phyloP scores from a whole-genome alignment of 2,888 invertebrate species.

The Gymnosoma rotundatum region DNA sequence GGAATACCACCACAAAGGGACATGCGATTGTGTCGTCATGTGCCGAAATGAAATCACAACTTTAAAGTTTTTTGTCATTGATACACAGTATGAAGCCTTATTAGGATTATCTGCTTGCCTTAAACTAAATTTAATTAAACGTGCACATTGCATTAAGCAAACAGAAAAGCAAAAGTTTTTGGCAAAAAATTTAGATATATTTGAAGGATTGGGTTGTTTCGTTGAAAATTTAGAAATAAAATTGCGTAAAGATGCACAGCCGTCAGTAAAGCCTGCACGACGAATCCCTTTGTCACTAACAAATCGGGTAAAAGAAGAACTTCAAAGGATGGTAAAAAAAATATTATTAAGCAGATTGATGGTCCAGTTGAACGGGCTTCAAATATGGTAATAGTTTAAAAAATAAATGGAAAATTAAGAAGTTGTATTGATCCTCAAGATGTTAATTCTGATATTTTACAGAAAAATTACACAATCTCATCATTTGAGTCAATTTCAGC shows the following conservation, averaged over 20 bases:
- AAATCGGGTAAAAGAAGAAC: neutral
- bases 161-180: constrained; percentile 14
- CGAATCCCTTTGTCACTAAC: neutral
- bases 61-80: too few species aligned
- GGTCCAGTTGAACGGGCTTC: neutral
- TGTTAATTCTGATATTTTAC: too few species aligned
- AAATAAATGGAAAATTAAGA: neutral
- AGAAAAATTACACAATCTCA: too few species aligned
- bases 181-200: constrained; percentile 1
- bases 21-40: constrained; percentile 44
- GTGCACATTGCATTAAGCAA: too few species aligned
- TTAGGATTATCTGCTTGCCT: constrained; percentile 10
- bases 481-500: too few species aligned
- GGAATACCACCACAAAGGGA: constrained; percentile 42
- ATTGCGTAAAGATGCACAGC: neutral
- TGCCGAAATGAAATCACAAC: constrained; percentile 50
- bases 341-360: neutral
- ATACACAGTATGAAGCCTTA: constrained; percentile 6
- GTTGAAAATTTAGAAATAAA: neutral
- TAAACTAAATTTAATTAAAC: constrained; percentile 21
- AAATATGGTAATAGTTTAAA: neutral
- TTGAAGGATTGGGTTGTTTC: constrained; percentile 21
- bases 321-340: neutral
- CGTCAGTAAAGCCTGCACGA: neutral
- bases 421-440: neutral